Evolutionary conservation across 2,797 vertebrate species (phyloP).

Genomic region (Coilia nasus): DNA sequence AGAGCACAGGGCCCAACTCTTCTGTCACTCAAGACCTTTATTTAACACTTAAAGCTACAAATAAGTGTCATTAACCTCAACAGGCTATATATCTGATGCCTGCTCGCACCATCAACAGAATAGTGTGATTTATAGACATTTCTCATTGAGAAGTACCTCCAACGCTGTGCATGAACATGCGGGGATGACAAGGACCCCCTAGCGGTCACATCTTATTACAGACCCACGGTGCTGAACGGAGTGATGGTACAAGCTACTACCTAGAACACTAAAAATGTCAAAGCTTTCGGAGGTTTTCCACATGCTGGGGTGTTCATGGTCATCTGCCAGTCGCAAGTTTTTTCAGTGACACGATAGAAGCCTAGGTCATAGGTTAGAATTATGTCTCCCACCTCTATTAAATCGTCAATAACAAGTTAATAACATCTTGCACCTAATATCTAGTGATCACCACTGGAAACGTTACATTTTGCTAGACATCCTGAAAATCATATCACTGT

Average conservation of each 20-base stretch:
- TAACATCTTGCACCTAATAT: no score
- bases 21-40: no score
- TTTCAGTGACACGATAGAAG: not conserved
- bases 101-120: not conserved
- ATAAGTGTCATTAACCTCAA: not conserved
- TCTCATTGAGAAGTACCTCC: not conserved
- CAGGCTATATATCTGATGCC: not conserved
- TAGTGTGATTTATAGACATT: not conserved
- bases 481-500: no score
- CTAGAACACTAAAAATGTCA: not conserved
- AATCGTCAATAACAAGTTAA: no score
- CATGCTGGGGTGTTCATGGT: not conserved
- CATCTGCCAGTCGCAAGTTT: not conserved
- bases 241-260: not conserved
- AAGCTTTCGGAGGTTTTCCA: not conserved
- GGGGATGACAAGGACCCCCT: slow-evolving; percentile 11
- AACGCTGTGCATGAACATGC: not conserved
- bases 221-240: no score
- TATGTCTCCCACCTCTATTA: no score
- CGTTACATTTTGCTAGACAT: no score
- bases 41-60: no score
- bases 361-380: no score
- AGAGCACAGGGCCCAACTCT: no score
- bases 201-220: not conserved
- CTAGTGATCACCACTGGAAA: no score